Percentiles rank a stretch among this genome's conserved stretches.
These are phyloP conservation scores for Phrynocephalus versicolor DNA, from an alignment of 2,113 vertebrate genomes.

Conservation along the genomic window DNA sequence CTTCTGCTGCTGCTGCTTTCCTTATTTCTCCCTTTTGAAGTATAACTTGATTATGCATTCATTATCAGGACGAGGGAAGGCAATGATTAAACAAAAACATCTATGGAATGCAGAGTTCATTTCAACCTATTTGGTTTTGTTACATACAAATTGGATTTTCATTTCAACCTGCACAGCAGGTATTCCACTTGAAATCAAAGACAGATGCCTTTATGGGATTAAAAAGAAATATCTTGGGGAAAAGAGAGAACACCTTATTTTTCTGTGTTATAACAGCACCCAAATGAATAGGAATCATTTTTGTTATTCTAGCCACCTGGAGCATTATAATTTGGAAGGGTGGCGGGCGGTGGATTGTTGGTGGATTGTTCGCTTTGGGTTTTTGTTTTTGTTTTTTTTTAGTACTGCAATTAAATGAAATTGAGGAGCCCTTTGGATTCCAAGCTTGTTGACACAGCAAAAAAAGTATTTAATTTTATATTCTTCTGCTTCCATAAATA, in stretches of 20 bases:
- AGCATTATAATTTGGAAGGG: slow-evolving; percentile 46
- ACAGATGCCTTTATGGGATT: slow-evolving; percentile 81
- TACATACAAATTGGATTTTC: slow-evolving; percentile 80
- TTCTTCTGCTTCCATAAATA: slow-evolving; percentile 68
- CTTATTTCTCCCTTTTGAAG: slow-evolving; percentile 57
- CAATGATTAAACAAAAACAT: slow-evolving; percentile 81
- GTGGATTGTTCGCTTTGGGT: too few relatives aligned
- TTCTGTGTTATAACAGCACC: slow-evolving; percentile 61
- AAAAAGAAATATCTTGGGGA: slow-evolving; percentile 75
- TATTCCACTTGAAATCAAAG: slow-evolving; percentile 81
- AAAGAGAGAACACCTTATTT: slow-evolving; percentile 47
- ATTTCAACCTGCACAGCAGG: slow-evolving; percentile 80
- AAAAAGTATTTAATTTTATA: slow-evolving; percentile 70
- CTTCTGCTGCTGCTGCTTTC: slow-evolving; percentile 43
- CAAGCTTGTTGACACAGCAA: slow-evolving; percentile 67
- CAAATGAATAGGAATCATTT: slow-evolving; percentile 61
- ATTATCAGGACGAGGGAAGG: slow-evolving; percentile 76
- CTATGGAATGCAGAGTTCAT: slow-evolving; percentile 81
- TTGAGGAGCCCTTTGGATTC: slow-evolving; percentile 65
- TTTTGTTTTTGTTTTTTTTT: neutral
- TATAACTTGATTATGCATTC: slow-evolving; percentile 80
- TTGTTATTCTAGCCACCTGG: slow-evolving; percentile 61
- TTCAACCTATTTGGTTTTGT: slow-evolving; percentile 80
- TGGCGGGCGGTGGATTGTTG: too few relatives aligned
- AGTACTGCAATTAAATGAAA: slow-evolving; percentile 73